Percentiles rank a stretch among this genome's conserved stretches.
phyloP scores from a whole-genome alignment of 2,113 vertebrate species.

The Petaurus breviceps region DNA sequence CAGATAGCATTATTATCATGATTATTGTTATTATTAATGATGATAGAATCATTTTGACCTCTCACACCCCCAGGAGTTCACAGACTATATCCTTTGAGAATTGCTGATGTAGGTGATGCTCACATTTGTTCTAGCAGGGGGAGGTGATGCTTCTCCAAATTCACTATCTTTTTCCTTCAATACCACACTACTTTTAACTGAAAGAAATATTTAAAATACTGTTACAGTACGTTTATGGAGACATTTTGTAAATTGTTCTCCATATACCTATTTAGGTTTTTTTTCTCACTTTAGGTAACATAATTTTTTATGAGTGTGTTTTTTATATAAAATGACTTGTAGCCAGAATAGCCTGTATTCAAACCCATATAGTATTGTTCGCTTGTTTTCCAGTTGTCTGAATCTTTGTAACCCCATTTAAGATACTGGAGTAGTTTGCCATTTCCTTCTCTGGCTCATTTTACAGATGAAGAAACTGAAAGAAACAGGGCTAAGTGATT shows the following conservation, averaged over 20 bases:
- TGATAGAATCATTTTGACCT: background rate
- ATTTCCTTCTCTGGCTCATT: background rate
- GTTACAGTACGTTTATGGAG: background rate
- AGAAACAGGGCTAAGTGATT: background rate
- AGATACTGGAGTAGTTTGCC: background rate
- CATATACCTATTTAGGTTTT: background rate
- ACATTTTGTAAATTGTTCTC: background rate
- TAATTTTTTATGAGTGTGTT: background rate
- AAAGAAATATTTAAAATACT: background rate
- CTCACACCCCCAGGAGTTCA: background rate
- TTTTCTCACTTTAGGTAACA: background rate
- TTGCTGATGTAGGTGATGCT: background rate
- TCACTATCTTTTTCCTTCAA: background rate
- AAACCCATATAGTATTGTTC: background rate
- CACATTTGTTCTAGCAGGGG: background rate
- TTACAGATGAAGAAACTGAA: background rate
- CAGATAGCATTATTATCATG: background rate
- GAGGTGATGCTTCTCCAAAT: background rate
- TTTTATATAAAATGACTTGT: background rate
- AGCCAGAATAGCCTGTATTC: background rate
- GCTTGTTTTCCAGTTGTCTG: background rate
- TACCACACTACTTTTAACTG: background rate
- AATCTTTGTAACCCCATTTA: background rate
- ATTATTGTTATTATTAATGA: background rate
- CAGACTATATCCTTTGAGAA: background rate